phyloP scores from a whole-genome alignment of 1,140 invertebrate species.

The Drosophila elegans region DNA sequence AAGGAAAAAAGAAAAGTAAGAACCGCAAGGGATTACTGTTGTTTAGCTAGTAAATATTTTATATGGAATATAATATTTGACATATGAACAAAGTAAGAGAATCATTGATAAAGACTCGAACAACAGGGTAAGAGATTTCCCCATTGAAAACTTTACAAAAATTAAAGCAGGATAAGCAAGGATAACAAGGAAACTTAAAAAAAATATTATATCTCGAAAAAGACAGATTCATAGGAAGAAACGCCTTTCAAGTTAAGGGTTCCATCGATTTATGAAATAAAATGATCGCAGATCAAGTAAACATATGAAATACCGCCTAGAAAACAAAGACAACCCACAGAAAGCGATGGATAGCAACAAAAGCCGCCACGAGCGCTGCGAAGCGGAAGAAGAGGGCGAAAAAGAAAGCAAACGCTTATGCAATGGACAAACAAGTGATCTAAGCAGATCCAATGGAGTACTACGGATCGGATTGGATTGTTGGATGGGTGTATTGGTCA shows the following conservation, averaged over 20 bases:
- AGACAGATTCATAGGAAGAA: neutral
- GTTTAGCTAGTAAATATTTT: too few species aligned
- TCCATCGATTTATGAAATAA: neutral
- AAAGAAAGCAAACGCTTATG: constrained; percentile 78
- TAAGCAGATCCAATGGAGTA: constrained; percentile 43
- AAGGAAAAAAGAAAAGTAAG: too few species aligned
- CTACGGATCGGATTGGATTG: neutral
- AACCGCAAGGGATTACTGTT: too few species aligned
- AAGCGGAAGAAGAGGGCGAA: constrained; percentile 47
- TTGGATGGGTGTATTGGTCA: neutral
- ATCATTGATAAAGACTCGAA: too few species aligned
- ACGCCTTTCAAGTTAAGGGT: neutral
- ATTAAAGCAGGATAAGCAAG: too few species aligned
- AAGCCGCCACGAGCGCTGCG: constrained; percentile 29
- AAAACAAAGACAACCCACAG: neutral
- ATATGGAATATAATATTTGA: too few species aligned
- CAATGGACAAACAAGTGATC: constrained; percentile 53
- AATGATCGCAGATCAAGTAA: neutral
- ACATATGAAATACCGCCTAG: neutral
- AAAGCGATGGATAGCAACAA: constrained; percentile 27
- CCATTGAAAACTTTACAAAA: too few species aligned
- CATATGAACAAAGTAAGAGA: too few species aligned
- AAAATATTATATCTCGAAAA: neutral
- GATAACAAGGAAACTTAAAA: neutral
- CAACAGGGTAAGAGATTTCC: too few species aligned